These are phyloP conservation scores for Stomatorhinus ivindoensis DNA, from an alignment of 2,113 vertebrate species.

Conservation along the genomic window DNA sequence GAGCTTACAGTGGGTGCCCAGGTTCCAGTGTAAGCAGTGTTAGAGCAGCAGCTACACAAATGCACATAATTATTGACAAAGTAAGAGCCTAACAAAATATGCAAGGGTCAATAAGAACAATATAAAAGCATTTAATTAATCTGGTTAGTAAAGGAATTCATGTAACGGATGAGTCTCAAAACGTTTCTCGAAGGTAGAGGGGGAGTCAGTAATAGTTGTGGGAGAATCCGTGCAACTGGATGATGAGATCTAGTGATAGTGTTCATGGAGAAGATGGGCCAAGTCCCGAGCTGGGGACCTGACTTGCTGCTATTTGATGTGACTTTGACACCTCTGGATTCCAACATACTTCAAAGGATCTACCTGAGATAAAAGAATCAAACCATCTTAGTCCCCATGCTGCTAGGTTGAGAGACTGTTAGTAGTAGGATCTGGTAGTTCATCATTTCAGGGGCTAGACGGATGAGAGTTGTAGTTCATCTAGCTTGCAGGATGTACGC, in stretches of 20 bases:
- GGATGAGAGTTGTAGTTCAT: neutral
- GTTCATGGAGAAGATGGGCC: neutral
- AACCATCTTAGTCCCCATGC: neutral
- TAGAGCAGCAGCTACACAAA: neutral
- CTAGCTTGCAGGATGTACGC: neutral
- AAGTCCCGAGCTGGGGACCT: neutral
- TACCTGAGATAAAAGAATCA: neutral
- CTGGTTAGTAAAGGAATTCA: neutral
- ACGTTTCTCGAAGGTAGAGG: neutral
- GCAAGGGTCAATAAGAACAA: neutral
- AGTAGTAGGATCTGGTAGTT: neutral
- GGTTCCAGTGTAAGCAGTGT: neutral
- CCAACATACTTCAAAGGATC: neutral
- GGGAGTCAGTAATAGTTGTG: neutral
- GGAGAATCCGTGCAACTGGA: neutral
- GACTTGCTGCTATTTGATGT: neutral
- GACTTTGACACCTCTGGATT: neutral
- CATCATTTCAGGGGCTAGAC: neutral
- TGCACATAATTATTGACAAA: neutral
- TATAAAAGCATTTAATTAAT: neutral
- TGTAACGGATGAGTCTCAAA: neutral
- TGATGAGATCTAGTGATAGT: neutral
- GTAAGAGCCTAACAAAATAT: neutral
- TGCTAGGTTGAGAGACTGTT: neutral
- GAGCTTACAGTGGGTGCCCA: neutral